Evolutionary conservation across 2,797 vertebrate species (phyloP).

Genomic region (Spheniscus humboldti): DNA sequence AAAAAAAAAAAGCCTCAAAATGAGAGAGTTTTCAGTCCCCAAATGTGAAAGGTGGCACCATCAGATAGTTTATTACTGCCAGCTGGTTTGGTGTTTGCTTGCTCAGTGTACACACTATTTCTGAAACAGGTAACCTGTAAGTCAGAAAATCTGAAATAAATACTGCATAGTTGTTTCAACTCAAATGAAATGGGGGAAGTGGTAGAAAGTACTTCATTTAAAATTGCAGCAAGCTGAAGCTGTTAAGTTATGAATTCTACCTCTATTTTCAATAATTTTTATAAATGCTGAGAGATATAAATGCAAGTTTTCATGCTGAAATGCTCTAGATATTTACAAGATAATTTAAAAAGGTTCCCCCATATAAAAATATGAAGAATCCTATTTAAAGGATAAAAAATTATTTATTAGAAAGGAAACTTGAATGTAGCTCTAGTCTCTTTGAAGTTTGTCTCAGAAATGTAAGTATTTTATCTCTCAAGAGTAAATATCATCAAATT

Average conservation of each 20-base stretch:
- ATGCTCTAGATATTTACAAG: background rate
- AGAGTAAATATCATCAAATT: constrained; percentile 27
- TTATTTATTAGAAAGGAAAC: background rate
- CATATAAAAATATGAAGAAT: background rate
- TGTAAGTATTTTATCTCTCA: constrained; percentile 21
- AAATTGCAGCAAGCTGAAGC: background rate
- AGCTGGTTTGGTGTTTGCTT: background rate
- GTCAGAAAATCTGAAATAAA: background rate
- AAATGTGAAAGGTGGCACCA: background rate
- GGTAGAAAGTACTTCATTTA: background rate
- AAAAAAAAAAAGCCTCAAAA: background rate
- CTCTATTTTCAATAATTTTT: background rate
- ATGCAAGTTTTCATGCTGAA: background rate
- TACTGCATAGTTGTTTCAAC: background rate
- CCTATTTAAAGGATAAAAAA: background rate
- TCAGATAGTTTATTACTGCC: background rate
- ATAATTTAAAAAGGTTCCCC: background rate
- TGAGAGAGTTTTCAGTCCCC: background rate
- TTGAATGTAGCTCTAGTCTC: background rate
- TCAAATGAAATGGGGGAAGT: background rate
- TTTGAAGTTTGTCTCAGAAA: constrained; percentile 1
- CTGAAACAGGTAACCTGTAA: background rate
- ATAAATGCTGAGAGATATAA: background rate
- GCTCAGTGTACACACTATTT: background rate
- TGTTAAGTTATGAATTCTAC: background rate